Evolutionary conservation across 2,888 invertebrate genomes (phyloP), one percentile per base, ranked within the genome.

Genomic region (Synanthedon vespiformis): DNA sequence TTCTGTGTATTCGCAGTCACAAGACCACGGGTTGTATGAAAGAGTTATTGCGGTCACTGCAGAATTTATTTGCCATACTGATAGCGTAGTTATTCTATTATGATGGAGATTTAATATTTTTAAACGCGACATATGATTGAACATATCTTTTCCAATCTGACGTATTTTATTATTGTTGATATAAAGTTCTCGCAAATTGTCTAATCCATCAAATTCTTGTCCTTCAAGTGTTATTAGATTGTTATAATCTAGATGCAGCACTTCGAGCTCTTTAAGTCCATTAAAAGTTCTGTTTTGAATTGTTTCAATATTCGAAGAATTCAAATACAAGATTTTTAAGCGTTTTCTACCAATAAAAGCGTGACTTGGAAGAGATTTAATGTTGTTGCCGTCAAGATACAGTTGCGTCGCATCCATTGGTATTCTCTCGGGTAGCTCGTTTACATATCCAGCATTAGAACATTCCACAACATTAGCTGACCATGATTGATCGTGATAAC

Each of bases 391-490:
- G 75, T 95, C 95, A 57, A 96, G 88, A 71, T 94, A 94, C 60
- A 96, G 88, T 72, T 94, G 92, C n/a, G 95, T 95, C 55, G 95
- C 94, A 72, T 95, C 95, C 95, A 96, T 95, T 10, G 96, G 96
- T 71, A 96, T 93, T 81, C 92, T 91, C 60, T 93, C 93, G 16
- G 95, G 95, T 61, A 95, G 86, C 66, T 87, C 88, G 67, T 90
- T 90, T 51, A 89, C 82, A 75, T 93, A 93, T 51, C 92, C 92
- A 58, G 92, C 90, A 56, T 87, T 89, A 50, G 93, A 92, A 71
- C 95, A 95, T 76, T 95, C 94, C 51, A 95, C 94, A 50, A 95
- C 93, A 81, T 95, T 95, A 16, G 94, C 94, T 49, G 92, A 91
- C 94, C 95, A 95, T 22, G 93, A 92, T 71, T 94, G 93, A 77